Conservation (phyloP, 2,113 vertebrate species). For the Vulpes vulpes region DNA sequence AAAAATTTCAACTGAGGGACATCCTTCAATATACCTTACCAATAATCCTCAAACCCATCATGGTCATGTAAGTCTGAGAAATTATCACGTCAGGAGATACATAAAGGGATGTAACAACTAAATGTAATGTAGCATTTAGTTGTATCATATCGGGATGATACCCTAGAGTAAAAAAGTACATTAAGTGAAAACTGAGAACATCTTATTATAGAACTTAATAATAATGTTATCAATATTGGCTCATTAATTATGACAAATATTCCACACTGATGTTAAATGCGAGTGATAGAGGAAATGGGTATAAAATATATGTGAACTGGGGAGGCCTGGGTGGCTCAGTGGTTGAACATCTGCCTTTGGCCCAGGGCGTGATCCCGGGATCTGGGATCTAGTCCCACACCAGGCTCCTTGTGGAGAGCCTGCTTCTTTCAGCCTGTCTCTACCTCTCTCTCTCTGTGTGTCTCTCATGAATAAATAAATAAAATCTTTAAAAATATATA, state of each 20-base stretch:
- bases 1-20: neutral
- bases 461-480: no score
- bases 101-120: neutral
- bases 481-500: no score
- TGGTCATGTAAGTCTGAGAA: neutral
- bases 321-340: no score
- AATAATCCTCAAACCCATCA: neutral
- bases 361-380: no score
- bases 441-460: no score
- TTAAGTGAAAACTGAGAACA: neutral
- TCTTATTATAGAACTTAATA: neutral
- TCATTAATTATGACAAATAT: neutral
- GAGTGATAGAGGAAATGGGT: neutral
- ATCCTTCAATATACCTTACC: neutral
- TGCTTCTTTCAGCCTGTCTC: no score
- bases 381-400: no score
- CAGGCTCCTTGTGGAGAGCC: no score
- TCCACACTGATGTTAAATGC: conserved; percentile 1
- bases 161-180: neutral
- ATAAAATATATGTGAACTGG: neutral
- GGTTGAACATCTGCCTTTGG: no score
- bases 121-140: neutral
- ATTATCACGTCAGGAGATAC: neutral
- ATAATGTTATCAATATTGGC: neutral
- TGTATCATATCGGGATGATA: neutral